Percentiles rank a stretch among this genome's conserved stretches.
phyloP scores from a whole-genome alignment of 2,888 invertebrate species.

The Drosophila villosipedis region DNA sequence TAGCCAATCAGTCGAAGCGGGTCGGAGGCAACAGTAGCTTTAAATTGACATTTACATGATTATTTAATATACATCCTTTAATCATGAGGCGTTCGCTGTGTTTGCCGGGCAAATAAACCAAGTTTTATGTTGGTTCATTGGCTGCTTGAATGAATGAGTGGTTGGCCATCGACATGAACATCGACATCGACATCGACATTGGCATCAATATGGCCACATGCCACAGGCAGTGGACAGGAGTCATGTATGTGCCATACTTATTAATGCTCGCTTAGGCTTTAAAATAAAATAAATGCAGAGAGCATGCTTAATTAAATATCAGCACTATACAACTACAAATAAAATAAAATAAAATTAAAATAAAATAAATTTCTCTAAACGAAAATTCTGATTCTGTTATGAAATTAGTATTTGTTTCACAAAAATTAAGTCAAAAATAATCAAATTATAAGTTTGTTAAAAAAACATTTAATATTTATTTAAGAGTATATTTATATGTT shows the following conservation, averaged over 20 bases:
- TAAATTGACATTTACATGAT: slow-evolving; percentile 82
- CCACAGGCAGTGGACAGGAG: background rate
- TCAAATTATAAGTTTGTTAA: background rate
- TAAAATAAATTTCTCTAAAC: background rate
- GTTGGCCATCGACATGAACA: slow-evolving; percentile 21
- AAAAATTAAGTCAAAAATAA: background rate
- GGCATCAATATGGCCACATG: slow-evolving; percentile 1
- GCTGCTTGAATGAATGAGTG: slow-evolving; percentile 28
- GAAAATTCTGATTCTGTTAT: background rate
- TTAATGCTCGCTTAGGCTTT: slow-evolving; percentile 2
- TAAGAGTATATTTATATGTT: too few species aligned
- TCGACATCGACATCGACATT: slow-evolving; percentile 6
- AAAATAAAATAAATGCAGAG: background rate
- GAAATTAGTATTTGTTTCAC: background rate
- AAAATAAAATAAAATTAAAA: background rate
- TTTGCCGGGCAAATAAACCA: slow-evolving; percentile 55
- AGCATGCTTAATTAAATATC: background rate
- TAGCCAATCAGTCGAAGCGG: slow-evolving; percentile 34
- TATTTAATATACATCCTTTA: slow-evolving; percentile 81
- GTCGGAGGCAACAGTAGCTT: slow-evolving; percentile 55
- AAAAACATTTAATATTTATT: background rate
- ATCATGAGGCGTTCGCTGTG: slow-evolving; percentile 55
- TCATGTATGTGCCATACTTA: background rate
- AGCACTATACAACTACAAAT: background rate
- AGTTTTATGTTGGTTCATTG: slow-evolving; percentile 49